Conservation (phyloP, 2,888 invertebrate genomes). For the Drosophila prolongata region DNA sequence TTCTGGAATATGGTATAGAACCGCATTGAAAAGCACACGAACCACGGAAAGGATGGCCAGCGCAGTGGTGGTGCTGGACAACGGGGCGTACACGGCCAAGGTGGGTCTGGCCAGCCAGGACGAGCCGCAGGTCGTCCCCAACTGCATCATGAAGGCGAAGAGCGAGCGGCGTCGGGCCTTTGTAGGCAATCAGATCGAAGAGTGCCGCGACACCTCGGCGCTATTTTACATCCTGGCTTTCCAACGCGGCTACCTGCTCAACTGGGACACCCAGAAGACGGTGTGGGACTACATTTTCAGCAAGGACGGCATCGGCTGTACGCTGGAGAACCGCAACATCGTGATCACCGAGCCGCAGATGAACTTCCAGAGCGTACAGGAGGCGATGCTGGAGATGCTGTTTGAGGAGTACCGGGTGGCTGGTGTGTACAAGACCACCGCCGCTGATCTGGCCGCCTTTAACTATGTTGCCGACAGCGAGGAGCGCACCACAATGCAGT, state of each 20-base stretch:
- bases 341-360: constrained; percentile 97
- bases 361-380: constrained; percentile 96
- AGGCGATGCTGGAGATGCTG: constrained; percentile 97
- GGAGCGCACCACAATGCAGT: constrained; percentile 84
- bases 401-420: constrained; percentile 98
- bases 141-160: constrained; percentile 99
- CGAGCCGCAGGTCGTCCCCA: constrained; percentile 92
- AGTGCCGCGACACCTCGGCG: constrained; percentile 97
- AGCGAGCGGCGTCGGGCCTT: constrained; percentile 97
- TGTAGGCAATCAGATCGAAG: constrained; percentile 97
- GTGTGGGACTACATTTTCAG: constrained; percentile 98
- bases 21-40: background rate
- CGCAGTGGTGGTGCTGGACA: constrained; percentile 89
- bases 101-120: constrained; percentile 90
- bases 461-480: constrained; percentile 86
- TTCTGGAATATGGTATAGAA: constrained; percentile 11
- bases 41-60: constrained; percentile 27
- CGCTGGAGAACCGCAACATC: constrained; percentile 91
- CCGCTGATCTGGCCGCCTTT: constrained; percentile 90
- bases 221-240: constrained; percentile 97
- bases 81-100: constrained; percentile 95
- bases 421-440: constrained; percentile 91
- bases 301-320: constrained; percentile 92
- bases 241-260: constrained; percentile 97
- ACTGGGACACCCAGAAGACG: constrained; percentile 96